Percentiles rank a stretch among this genome's conserved stretches.
phyloP scores from a whole-genome alignment of 92 coral and sea anemone species.

The Epizoanthus scotinus region DNA sequence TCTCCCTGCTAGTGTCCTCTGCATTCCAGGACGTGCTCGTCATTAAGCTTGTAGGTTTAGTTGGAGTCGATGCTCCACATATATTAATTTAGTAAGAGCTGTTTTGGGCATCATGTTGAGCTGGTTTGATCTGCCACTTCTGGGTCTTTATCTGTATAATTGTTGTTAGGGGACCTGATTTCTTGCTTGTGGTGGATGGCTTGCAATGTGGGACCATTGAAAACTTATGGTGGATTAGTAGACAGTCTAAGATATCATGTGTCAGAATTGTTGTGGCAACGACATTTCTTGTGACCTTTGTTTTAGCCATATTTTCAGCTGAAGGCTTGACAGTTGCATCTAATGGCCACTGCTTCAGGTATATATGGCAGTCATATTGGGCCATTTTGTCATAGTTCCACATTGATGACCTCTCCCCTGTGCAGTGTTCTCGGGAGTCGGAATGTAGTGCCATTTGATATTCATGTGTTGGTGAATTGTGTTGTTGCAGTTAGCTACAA shows the following conservation, averaged over 20 bases:
- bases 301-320: constrained; percentile 2
- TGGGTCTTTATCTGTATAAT: constrained; percentile 27
- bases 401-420: constrained; percentile 11
- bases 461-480: constrained; percentile 21
- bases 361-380: constrained; percentile 26
- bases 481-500: constrained; percentile 42
- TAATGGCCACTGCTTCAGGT: constrained; percentile 26
- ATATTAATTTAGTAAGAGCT: not conserved
- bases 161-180: constrained; percentile 31
- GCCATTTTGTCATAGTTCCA: constrained; percentile 14
- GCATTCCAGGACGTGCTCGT: constrained; percentile 41
- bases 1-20: constrained; percentile 42
- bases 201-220: constrained; percentile 19
- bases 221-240: constrained; percentile 6
- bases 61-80: constrained; percentile 38
- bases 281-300: constrained; percentile 7
- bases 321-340: not conserved
- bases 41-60: constrained; percentile 56
- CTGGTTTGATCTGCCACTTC: constrained; percentile 42
- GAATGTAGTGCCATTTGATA: constrained; percentile 31
- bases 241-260: constrained; percentile 18
- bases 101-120: constrained; percentile 32
- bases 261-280: not conserved
- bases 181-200: not conserved
- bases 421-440: constrained; percentile 36